Percentiles rank a stretch among this genome's conserved stretches.
Evolutionary conservation across 2,797 vertebrate genomes (phyloP).

Genomic region (Rousettus madagascariensis): DNA sequence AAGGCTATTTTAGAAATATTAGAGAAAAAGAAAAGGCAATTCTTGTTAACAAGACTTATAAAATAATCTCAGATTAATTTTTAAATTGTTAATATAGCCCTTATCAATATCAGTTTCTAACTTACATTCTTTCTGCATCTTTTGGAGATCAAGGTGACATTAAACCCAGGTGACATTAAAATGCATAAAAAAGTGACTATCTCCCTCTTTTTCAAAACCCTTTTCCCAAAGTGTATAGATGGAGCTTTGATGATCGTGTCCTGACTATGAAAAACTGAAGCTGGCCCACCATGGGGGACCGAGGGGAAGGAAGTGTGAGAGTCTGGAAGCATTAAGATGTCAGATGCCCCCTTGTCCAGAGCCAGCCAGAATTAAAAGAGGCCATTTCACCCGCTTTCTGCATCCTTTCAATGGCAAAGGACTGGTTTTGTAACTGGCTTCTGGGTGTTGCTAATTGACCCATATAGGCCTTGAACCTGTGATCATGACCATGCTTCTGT

Average conservation of each 20-base stretch:
- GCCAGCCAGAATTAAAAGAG: not conserved
- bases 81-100: not conserved
- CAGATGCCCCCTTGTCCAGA: not conserved
- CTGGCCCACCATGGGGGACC: rapidly evolving
- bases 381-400: not conserved
- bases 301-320: rapidly evolving
- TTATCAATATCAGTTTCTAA: not conserved
- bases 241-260: not conserved
- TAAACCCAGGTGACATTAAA: not conserved
- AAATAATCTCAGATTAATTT: not conserved
- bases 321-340: not conserved
- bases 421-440: not conserved
- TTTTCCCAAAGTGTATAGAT: not conserved
- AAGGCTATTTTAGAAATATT: not conserved
- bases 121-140: not conserved
- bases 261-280: not conserved
- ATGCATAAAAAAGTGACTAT: not conserved
- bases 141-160: not conserved
- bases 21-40: not conserved
- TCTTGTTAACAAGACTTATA: not conserved
- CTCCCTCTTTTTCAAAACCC: not conserved
- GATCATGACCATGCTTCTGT: not conserved
- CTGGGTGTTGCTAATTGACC: not conserved
- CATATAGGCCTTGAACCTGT: not conserved
- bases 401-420: not conserved